These are phyloP conservation scores for Sebastes variabilis DNA, from an alignment of 2,797 vertebrate genomes.

Conservation along the genomic window DNA sequence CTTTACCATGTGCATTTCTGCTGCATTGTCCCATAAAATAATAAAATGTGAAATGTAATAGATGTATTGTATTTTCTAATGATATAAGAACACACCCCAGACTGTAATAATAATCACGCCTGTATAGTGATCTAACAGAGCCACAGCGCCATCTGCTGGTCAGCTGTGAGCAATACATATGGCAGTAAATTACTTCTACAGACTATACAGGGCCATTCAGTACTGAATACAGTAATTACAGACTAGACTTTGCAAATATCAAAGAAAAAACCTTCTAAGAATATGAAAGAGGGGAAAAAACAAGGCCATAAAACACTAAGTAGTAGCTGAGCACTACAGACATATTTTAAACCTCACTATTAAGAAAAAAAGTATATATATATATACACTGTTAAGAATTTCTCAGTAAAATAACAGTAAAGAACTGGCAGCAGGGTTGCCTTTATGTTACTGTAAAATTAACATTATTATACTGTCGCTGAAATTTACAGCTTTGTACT, in stretches of 20 bases:
- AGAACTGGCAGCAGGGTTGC: too few species aligned
- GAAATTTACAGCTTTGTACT: too few species aligned
- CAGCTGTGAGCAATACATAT: slow-evolving; percentile 3
- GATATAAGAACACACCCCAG: background rate
- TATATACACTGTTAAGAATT: too few species aligned
- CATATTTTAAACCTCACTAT: background rate
- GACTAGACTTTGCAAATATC: slow-evolving; percentile 21
- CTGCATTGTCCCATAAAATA: background rate
- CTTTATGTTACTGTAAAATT: too few species aligned
- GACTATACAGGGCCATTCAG: background rate
- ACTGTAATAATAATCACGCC: background rate
- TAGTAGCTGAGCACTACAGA: background rate
- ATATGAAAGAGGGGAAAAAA: background rate
- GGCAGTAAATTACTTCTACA: background rate
- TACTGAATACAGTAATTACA: slow-evolving; percentile 27
- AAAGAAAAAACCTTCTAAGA: background rate
- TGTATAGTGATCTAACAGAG: background rate
- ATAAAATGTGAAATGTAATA: background rate
- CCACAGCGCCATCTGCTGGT: slow-evolving; percentile 61
- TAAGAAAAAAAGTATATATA: too few species aligned
- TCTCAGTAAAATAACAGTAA: too few species aligned
- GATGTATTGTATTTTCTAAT: background rate
- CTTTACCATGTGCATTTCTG: accelerated
- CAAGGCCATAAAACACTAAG: slow-evolving; percentile 11
- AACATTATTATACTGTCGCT: too few species aligned